A percentile compares a stretch with the other conserved stretches of the same genome.
phyloP scores from a whole-genome alignment of 2,113 vertebrate genomes.

The Notarius lentiginosus region DNA sequence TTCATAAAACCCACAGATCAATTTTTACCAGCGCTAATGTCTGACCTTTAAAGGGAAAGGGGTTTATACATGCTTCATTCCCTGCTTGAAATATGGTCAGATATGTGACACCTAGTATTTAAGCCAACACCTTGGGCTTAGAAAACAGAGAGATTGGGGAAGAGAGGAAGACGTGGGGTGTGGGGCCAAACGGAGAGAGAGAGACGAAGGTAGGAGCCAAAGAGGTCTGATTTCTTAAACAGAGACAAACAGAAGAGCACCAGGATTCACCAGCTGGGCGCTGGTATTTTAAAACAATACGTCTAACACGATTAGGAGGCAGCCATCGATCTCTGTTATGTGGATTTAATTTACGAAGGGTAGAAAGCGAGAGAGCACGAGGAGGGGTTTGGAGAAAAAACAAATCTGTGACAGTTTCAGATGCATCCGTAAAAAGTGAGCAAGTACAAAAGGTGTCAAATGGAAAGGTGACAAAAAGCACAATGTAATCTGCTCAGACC shows the following conservation, averaged over 20 bases:
- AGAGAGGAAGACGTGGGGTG: constrained; percentile 47
- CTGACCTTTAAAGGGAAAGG: constrained; percentile 93
- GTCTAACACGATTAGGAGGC: constrained; percentile 76
- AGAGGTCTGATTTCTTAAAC: constrained; percentile 78
- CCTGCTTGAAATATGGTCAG: constrained; percentile 88
- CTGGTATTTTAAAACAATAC: constrained; percentile 88
- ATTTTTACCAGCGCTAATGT: constrained; percentile 91
- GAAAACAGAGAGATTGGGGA: constrained; percentile 85
- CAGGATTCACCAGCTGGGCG: constrained; percentile 80
- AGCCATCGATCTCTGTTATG: constrained; percentile 73
- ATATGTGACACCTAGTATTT: constrained; percentile 86
- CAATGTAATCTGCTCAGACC: not conserved
- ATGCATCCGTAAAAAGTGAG: constrained; percentile 42
- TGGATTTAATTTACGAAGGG: constrained; percentile 70
- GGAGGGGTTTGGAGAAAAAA: constrained; percentile 54
- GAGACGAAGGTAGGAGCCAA: constrained; percentile 72
- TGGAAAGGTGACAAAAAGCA: constrained; percentile 16
- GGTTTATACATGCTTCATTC: constrained; percentile 87
- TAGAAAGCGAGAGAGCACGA: constrained; percentile 32
- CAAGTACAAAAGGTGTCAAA: not conserved
- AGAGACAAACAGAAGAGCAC: constrained; percentile 73
- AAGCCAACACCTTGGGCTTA: constrained; percentile 81
- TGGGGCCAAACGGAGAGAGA: constrained; percentile 61
- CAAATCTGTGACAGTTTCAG: constrained; percentile 47
- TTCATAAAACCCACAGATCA: constrained; percentile 95